A percentile compares a stretch with the other conserved stretches of the same genome.
Conservation (phyloP, 2,888 invertebrate genomes). For the Psococerastis gibbosa region DNA sequence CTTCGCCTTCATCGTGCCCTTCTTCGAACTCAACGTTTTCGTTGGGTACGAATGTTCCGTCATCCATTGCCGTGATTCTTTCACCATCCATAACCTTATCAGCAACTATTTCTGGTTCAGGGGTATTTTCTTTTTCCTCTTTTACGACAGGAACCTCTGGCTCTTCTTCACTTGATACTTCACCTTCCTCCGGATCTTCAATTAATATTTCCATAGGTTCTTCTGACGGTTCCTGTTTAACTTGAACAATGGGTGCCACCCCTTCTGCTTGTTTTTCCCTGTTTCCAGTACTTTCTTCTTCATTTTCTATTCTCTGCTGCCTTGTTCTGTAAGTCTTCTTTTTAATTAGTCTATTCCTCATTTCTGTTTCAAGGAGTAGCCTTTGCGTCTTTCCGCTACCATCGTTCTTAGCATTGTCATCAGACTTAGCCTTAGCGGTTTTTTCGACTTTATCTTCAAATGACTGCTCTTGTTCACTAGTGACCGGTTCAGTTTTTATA, state of each 20-base stretch:
- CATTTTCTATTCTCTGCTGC: slow-evolving; percentile 5
- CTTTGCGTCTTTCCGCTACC: background rate
- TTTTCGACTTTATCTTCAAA: slow-evolving; percentile 8
- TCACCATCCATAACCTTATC: slow-evolving; percentile 10
- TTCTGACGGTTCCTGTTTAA: slow-evolving; percentile 5
- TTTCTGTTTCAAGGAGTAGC: background rate
- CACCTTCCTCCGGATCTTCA: slow-evolving; percentile 10
- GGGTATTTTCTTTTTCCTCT: slow-evolving; percentile 4
- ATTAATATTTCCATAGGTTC: slow-evolving; percentile 4
- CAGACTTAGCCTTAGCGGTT: background rate
- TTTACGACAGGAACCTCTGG: slow-evolving; percentile 5
- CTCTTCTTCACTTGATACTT: slow-evolving; percentile 12
- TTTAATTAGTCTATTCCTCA: slow-evolving; percentile 7
- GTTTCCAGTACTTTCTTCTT: background rate
- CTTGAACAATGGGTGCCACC: background rate
- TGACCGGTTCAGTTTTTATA: background rate
- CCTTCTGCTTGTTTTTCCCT: background rate
- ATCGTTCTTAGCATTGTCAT: background rate
- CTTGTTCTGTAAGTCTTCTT: slow-evolving; percentile 6
- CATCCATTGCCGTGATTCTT: slow-evolving; percentile 8
- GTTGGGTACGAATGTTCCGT: slow-evolving; percentile 5
- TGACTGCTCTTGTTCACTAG: background rate
- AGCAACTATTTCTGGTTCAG: slow-evolving; percentile 7
- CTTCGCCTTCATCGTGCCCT: slow-evolving; percentile 8
- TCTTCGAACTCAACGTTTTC: slow-evolving; percentile 11